phyloP scores from a whole-genome alignment of 2,797 vertebrate species.

The Saxicola maurus region DNA sequence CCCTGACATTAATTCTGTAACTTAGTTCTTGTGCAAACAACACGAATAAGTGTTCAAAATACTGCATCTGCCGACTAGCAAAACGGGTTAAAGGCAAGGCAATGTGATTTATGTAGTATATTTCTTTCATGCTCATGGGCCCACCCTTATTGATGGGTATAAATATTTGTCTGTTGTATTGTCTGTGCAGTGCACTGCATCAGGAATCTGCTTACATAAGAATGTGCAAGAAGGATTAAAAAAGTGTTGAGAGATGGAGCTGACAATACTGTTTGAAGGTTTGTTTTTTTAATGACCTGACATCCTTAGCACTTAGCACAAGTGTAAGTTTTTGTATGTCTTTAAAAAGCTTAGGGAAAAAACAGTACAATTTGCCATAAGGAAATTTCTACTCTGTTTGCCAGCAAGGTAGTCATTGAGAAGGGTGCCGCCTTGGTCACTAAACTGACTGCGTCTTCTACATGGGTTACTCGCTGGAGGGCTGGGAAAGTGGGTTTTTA shows the following conservation, averaged over 20 bases:
- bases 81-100: background rate
- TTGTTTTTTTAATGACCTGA: background rate
- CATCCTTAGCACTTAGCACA: background rate
- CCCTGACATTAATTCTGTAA: background rate
- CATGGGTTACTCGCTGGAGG: background rate
- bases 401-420: background rate
- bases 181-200: background rate
- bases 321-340: background rate
- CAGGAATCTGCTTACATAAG: background rate
- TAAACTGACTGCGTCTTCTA: fast-evolving
- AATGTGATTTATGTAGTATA: background rate
- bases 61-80: background rate
- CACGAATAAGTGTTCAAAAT: background rate
- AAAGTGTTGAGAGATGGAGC: background rate
- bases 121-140: background rate
- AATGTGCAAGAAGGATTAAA: background rate
- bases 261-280: background rate
- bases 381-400: background rate
- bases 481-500: background rate
- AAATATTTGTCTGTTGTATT: background rate
- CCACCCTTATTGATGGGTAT: background rate
- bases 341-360: background rate
- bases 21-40: background rate
- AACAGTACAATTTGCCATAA: background rate
- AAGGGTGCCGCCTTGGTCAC: fast-evolving